Conservation (phyloP, 2,888 invertebrate species). For the Lithophane semibrunnea region DNA sequence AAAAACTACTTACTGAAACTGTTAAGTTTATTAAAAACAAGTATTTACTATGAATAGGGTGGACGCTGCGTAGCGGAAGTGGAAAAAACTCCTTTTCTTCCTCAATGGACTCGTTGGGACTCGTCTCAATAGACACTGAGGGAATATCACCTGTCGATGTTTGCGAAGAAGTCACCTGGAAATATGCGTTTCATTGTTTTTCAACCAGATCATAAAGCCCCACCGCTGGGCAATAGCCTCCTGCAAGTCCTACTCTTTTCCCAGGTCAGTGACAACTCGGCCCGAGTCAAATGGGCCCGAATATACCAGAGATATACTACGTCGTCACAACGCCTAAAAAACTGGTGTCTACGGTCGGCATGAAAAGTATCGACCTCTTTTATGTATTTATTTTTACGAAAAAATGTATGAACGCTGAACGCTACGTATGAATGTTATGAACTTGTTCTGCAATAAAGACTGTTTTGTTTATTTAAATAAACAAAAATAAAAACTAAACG, state of each 20-base stretch:
- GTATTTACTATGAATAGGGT: conserved; percentile 71
- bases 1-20: neutral
- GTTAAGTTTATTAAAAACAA: conserved; percentile 1
- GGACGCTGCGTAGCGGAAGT: conserved; percentile 77
- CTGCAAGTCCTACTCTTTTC: neutral
- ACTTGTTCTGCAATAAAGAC: too few species aligned
- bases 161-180: conserved; percentile 81
- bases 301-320: too few species aligned
- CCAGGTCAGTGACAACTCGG: too few species aligned
- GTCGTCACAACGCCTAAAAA: too few species aligned
- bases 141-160: conserved; percentile 84
- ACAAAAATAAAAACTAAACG: too few species aligned
- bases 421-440: too few species aligned
- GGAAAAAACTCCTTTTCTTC: conserved; percentile 74
- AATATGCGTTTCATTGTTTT: conserved; percentile 1
- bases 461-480: too few species aligned
- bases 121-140: conserved; percentile 72
- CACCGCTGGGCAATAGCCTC: neutral
- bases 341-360: too few species aligned
- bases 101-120: conserved; percentile 68
- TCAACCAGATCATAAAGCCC: neutral
- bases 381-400: too few species aligned
- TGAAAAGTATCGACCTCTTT: too few species aligned
- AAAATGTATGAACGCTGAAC: too few species aligned
- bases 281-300: too few species aligned